Conservation (phyloP, 2,888 invertebrate species). For the Dicranocentrus wangi region DNA sequence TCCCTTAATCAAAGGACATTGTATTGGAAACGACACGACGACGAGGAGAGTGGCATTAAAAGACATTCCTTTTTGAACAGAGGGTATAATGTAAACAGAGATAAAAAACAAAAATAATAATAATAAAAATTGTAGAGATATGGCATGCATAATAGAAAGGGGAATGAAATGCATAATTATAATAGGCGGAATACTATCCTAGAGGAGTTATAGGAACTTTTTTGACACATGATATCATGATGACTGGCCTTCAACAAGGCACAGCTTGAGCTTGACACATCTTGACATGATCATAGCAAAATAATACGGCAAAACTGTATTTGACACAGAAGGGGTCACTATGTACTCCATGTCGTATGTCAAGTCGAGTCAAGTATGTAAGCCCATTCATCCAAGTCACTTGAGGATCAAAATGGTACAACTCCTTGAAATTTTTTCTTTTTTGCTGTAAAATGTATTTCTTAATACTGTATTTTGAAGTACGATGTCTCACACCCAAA, state of each 20-base stretch:
- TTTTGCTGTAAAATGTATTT: too few species aligned
- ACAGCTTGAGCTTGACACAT: slow-evolving; percentile 29
- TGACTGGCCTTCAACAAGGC: slow-evolving; percentile 21
- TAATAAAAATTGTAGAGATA: too few species aligned
- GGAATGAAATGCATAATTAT: background rate
- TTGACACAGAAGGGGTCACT: slow-evolving; percentile 17
- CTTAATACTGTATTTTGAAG: background rate
- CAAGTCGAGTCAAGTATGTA: too few species aligned
- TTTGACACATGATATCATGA: background rate
- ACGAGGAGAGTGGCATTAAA: too few species aligned
- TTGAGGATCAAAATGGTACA: background rate
- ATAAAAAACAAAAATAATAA: background rate
- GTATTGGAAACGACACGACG: background rate
- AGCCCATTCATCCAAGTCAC: background rate
- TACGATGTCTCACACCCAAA: slow-evolving; percentile 16
- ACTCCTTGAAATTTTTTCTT: background rate
- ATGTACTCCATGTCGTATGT: background rate
- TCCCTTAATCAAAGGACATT: slow-evolving; percentile 14
- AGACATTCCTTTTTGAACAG: too few species aligned
- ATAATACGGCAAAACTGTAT: background rate
- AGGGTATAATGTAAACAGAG: too few species aligned
- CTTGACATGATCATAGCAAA: slow-evolving; percentile 27
- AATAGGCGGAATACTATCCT: background rate
- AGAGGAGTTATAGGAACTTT: background rate
- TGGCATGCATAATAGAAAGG: background rate